Percentiles rank a stretch among this genome's conserved stretches.
Conservation (phyloP, 2,113 vertebrate species). For the Chloroceryle aenea region DNA sequence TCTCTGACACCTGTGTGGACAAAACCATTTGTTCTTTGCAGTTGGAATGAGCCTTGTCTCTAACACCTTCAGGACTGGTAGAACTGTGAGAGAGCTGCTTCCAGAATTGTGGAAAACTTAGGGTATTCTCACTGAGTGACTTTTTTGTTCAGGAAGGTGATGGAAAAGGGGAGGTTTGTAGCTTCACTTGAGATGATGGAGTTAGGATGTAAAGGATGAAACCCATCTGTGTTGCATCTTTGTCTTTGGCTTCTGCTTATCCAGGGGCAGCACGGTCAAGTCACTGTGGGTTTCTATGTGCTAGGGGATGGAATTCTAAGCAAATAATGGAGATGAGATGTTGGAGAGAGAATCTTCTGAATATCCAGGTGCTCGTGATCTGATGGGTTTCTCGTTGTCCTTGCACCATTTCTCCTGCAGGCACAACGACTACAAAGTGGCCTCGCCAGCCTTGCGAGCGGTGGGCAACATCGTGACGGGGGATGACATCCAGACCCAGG, state of each 20-base stretch:
- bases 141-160: not conserved
- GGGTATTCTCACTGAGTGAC: not conserved
- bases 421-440: conserved; percentile 98
- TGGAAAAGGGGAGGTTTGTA: not conserved
- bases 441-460: conserved; percentile 94
- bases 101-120: not conserved
- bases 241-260: not conserved
- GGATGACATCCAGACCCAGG: conserved; percentile 98
- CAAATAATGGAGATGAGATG: not conserved
- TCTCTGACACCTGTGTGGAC: not conserved
- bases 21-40: not conserved
- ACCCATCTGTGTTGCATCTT: not conserved
- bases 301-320: not conserved
- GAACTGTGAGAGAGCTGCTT: not conserved
- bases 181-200: not conserved
- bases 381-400: not conserved
- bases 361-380: not conserved
- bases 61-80: not conserved
- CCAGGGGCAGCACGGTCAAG: not conserved
- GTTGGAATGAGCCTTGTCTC: not conserved
- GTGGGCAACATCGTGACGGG: conserved; percentile 98
- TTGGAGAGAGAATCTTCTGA: not conserved
- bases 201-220: not conserved
- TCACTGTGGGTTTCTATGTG: rapidly evolving
- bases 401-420: conserved; percentile 56